Percentiles rank a stretch among this genome's conserved stretches.
These are phyloP conservation scores for Drosophila sordidapex DNA, from an alignment of 2,888 invertebrate genomes.

Conservation along the genomic window DNA sequence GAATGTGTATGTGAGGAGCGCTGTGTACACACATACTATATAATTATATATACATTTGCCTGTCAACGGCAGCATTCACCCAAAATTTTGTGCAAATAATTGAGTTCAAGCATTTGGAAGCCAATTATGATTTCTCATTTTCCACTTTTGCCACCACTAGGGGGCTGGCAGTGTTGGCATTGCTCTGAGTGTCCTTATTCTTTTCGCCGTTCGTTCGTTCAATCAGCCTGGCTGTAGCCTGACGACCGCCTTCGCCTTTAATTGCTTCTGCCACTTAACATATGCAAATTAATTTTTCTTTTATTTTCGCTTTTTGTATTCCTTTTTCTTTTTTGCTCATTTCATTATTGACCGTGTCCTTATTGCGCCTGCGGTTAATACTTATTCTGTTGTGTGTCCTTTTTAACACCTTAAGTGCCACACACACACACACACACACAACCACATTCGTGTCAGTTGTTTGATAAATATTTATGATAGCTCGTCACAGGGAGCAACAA, in stretches of 20 bases:
- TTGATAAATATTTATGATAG: slow-evolving; percentile 65
- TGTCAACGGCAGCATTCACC: slow-evolving; percentile 71
- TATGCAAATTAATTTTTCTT: slow-evolving; percentile 77
- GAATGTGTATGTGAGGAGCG: neutral
- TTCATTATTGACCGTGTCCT: slow-evolving; percentile 39
- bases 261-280: slow-evolving; percentile 80
- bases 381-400: slow-evolving; percentile 45
- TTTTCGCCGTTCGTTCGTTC: slow-evolving; percentile 36
- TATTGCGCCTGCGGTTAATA: slow-evolving; percentile 33
- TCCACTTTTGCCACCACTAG: slow-evolving; percentile 26
- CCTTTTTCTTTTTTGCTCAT: slow-evolving; percentile 5
- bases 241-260: slow-evolving; percentile 52
- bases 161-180: neutral
- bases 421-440: neutral
- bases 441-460: slow-evolving; percentile 42
- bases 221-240: slow-evolving; percentile 47
- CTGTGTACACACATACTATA: slow-evolving; percentile 12
- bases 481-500: slow-evolving; percentile 26
- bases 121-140: slow-evolving; percentile 80
- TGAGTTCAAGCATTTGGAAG: slow-evolving; percentile 81
- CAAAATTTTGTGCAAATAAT: slow-evolving; percentile 72
- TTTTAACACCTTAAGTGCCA: slow-evolving; percentile 69
- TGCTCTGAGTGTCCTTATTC: slow-evolving; percentile 1
- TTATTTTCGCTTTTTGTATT: slow-evolving; percentile 10
- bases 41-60: slow-evolving; percentile 55